These are phyloP conservation scores for Orchesella flavescens DNA, from an alignment of 2,888 invertebrate species.

Conservation along the genomic window DNA sequence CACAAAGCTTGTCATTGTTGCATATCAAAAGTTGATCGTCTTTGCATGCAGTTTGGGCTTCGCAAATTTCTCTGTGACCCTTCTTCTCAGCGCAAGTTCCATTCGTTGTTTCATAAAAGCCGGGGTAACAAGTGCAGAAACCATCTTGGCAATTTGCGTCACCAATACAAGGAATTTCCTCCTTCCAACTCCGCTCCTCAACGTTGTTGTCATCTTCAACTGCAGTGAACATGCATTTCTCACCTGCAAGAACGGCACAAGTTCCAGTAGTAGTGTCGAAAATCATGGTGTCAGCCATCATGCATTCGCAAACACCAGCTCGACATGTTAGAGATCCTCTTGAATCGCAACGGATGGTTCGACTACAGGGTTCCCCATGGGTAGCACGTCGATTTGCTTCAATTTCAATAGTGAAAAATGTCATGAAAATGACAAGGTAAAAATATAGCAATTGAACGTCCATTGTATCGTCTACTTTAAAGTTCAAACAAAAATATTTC, in stretches of 20 bases:
- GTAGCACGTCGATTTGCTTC: no score
- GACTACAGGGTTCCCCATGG: background rate
- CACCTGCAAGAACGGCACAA: constrained; percentile 1
- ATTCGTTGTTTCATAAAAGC: background rate
- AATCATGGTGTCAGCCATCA: constrained; percentile 17
- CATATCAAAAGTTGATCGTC: constrained; percentile 29
- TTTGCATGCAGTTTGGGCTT: constrained; percentile 13
- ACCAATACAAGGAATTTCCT: background rate
- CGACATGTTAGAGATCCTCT: background rate
- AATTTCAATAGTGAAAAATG: no score
- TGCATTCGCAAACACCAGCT: constrained; percentile 4
- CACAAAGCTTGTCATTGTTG: constrained; percentile 16
- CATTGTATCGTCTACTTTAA: no score
- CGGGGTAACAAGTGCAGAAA: background rate
- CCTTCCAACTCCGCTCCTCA: background rate
- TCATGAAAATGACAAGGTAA: no score
- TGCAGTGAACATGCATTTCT: background rate
- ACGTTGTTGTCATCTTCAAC: background rate
- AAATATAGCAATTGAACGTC: no score
- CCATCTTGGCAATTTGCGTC: background rate
- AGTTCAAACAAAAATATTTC: no score
- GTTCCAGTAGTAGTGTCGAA: background rate
- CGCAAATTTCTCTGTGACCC: constrained; percentile 32
- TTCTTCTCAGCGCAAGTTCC: constrained; percentile 8
- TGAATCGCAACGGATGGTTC: background rate